These are phyloP conservation scores for Allolobophora icterica DNA, from an alignment of 2,888 invertebrate genomes.

Conservation along the genomic window DNA sequence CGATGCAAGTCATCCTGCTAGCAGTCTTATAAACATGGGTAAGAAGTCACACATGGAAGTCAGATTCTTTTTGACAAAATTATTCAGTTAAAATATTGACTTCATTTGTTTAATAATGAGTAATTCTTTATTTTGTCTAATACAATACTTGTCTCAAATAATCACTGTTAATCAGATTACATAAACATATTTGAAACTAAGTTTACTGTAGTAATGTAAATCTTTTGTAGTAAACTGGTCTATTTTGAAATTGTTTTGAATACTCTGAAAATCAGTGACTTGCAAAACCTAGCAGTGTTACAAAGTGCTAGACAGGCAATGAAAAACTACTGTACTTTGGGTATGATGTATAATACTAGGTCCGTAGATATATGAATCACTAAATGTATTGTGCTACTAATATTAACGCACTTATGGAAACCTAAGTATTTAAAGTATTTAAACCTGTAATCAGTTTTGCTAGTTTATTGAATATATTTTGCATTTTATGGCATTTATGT, in stretches of 20 bases:
- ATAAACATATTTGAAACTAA: neutral
- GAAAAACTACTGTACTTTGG: too few relatives aligned
- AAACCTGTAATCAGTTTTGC: too few relatives aligned
- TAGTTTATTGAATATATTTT: too few relatives aligned
- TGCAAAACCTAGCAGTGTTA: too few relatives aligned
- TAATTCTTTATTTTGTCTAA: neutral
- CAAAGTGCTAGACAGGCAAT: too few relatives aligned
- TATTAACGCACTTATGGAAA: too few relatives aligned
- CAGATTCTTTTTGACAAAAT: neutral
- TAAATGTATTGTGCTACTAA: too few relatives aligned
- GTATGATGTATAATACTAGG: too few relatives aligned
- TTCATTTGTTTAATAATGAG: neutral
- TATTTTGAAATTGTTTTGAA: neutral
- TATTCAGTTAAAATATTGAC: neutral
- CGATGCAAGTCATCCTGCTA: neutral
- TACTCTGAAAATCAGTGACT: too few relatives aligned
- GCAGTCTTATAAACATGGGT: constrained; percentile 17
- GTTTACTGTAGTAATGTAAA: neutral
- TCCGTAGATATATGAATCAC: too few relatives aligned
- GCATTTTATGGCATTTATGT: neutral
- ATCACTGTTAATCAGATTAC: too few relatives aligned
- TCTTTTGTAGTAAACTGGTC: neutral
- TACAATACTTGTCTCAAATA: neutral
- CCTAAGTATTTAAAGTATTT: too few relatives aligned
- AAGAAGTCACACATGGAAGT: neutral